These are phyloP conservation scores for Hippopotamus amphibius DNA, from an alignment of 2,113 vertebrate genomes.

Conservation along the genomic window DNA sequence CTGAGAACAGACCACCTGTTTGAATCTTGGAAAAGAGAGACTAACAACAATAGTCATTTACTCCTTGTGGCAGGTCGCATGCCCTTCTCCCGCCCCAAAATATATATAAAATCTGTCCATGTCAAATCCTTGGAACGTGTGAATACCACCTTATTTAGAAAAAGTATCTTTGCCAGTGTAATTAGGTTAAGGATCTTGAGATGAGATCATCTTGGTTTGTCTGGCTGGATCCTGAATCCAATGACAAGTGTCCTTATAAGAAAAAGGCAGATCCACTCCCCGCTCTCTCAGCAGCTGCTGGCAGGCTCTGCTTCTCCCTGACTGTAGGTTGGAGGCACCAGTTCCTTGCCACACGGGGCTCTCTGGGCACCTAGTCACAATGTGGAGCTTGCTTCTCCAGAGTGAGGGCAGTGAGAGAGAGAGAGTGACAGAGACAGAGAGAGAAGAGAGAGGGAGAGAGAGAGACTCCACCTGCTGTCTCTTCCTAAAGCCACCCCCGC, in stretches of 20 bases:
- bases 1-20: neutral
- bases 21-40: neutral
- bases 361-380: neutral
- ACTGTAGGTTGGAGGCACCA: neutral
- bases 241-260: neutral
- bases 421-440: neutral
- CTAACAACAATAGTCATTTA: neutral
- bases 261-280: neutral
- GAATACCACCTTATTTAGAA: neutral
- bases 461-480: neutral
- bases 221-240: neutral
- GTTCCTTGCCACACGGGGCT: neutral
- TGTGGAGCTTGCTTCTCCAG: neutral
- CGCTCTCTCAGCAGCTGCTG: neutral
- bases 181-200: neutral
- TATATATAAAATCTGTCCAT: no score
- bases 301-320: neutral
- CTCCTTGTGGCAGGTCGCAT: neutral
- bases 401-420: neutral
- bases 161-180: neutral
- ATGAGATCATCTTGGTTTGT: neutral
- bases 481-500: neutral
- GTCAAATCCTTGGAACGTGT: neutral
- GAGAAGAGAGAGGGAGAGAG: neutral
- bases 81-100: rapidly evolving